Base-by-base conservation (phyloP, 2,888 invertebrate genomes). In the Litoditis marina region DNA sequence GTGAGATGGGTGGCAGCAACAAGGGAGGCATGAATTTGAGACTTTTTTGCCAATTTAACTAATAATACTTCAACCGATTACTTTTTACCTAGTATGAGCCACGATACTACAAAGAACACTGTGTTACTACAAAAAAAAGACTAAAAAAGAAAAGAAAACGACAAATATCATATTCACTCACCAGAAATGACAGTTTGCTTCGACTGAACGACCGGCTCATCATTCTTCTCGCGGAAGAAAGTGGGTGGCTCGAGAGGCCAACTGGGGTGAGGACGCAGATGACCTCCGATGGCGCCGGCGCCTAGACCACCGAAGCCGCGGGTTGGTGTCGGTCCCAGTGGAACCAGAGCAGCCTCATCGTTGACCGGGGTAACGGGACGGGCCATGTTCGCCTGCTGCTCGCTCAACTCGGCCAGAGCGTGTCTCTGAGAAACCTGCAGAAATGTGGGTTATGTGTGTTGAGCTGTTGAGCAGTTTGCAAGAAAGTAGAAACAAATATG, bases 171-270 rank as follows among this genome's bases (percentile, higher is more conserved):
- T n/a, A n/a, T n/a, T n/a, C n/a, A n/a, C n/a, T n/a, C n/a, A n/a
- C n/a, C n/a, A n/a, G n/a, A n/a, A n/a, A n/a, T n/a, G n/a, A n/a
- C n/a, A n/a, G n/a, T n/a, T n/a, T n/a, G n/a, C n/a, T 44, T 25
- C 19, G 44, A 44, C 44, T 22, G 25, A 22, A 25, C 19, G 44
- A 25, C 30, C 30, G 28, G 25, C 28, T 50, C 39, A 16, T 39
- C 54, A 25, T 54, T 39, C 34, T 55, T 55, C 28, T 61, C 55
- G 34, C 60, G 31, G 52, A 71, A 75, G 60, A 73, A 73, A 8
- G 63, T 52, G 8, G 69, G 36, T 2, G 73, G 60, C 46, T 76
- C 76, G 30, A 74, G 31, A 27, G 76, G 74, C 74, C 74, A 76
- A 42, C 68, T 67, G 25, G 76, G 70, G 58, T 71, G 74, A 5